Percentiles rank a stretch among this genome's conserved stretches.
Evolutionary conservation across 1,140 invertebrate genomes (phyloP).

Genomic region (Papilio helenus): DNA sequence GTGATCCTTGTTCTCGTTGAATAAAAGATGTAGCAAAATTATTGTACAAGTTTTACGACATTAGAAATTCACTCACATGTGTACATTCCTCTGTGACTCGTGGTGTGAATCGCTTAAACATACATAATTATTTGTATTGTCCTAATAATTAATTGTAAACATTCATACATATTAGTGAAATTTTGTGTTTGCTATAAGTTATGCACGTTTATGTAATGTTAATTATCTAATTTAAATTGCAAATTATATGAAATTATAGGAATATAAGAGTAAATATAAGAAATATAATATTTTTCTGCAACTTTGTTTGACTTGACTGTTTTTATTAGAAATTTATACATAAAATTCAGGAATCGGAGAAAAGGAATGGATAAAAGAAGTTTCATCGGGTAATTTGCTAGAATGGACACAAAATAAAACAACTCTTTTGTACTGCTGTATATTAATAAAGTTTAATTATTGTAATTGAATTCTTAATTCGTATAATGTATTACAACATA

Average conservation of each 20-base stretch:
- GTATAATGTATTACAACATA: neutral
- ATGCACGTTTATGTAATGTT: neutral
- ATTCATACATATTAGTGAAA: neutral
- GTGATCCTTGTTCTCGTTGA: too few relatives aligned
- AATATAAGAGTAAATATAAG: too few relatives aligned
- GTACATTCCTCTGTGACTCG: neutral
- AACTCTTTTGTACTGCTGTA: neutral
- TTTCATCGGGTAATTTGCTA: neutral
- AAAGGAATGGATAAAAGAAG: neutral
- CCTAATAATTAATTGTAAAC: neutral
- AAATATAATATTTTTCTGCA: too few relatives aligned
- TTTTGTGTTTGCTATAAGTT: neutral
- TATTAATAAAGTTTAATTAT: slow-evolving; percentile 9
- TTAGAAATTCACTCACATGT: too few relatives aligned
- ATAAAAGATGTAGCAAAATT: too few relatives aligned
- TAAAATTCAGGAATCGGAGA: neutral
- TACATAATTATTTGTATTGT: too few relatives aligned
- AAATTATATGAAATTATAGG: neutral
- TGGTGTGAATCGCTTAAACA: too few relatives aligned
- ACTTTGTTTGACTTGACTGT: too few relatives aligned
- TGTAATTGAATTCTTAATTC: neutral
- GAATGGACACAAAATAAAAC: neutral
- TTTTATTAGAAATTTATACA: too few relatives aligned
- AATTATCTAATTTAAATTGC: neutral
- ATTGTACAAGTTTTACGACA: too few relatives aligned